Evolutionary conservation across 2,797 vertebrate species (phyloP).

Genomic region (Tokudaia tokunoshimensis): DNA sequence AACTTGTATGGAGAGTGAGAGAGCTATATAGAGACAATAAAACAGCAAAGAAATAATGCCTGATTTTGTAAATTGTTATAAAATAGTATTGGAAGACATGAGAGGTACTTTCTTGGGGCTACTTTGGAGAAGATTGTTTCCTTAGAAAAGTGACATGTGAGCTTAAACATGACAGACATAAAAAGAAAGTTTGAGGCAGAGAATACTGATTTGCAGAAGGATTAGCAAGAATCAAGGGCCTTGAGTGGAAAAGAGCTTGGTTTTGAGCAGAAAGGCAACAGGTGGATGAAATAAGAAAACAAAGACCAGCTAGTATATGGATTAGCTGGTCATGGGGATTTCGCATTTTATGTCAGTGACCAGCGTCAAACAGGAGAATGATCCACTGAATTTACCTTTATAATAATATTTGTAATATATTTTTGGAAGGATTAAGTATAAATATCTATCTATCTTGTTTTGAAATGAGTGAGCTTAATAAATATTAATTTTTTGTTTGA

Average conservation of each 20-base stretch:
- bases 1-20: background rate
- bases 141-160: background rate
- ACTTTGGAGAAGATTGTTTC: background rate
- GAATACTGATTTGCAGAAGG: background rate
- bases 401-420: background rate
- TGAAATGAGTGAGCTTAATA: background rate
- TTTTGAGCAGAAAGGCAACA: background rate
- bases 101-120: background rate
- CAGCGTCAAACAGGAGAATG: background rate
- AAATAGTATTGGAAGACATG: background rate
- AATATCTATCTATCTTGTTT: background rate
- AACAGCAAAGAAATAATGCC: background rate
- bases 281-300: slow-evolving; percentile 7
- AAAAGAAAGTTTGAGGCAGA: background rate
- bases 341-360: background rate
- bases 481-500: background rate
- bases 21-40: background rate
- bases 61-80: background rate
- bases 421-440: background rate
- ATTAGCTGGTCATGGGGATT: background rate
- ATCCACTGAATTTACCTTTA: slow-evolving; percentile 21
- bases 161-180: background rate
- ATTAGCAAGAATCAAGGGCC: slow-evolving; percentile 3
- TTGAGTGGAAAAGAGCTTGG: background rate
- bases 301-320: background rate